phyloP scores from a whole-genome alignment of 2,113 vertebrate genomes.

The Ctenomys sociabilis region DNA sequence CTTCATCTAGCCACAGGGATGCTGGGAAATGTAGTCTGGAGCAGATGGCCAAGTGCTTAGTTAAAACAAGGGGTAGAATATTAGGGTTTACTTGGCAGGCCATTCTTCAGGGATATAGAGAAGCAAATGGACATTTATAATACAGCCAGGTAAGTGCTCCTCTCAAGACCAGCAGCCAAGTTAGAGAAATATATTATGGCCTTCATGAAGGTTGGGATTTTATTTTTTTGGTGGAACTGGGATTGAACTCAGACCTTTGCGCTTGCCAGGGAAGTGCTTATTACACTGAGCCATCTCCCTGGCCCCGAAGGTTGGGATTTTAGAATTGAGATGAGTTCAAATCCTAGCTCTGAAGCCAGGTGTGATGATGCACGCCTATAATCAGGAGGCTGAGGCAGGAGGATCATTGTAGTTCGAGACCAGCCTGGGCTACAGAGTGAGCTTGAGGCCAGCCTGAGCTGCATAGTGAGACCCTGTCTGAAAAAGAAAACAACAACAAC shows the following conservation, averaged over 20 bases:
- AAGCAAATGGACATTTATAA: background rate
- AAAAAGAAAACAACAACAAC: no score
- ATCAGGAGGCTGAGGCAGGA: no score
- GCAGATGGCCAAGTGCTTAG: background rate
- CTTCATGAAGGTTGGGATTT: background rate
- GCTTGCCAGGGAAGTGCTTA: no score
- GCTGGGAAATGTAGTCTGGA: conserved; percentile 66
- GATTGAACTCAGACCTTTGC: no score
- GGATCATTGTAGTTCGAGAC: no score
- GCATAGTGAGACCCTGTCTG: no score
- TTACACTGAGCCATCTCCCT: no score
- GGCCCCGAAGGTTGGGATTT: background rate
- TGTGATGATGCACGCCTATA: no score
- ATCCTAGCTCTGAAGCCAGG: background rate
- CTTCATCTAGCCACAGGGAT: background rate
- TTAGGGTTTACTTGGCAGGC: background rate
- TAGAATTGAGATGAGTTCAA: conserved; percentile 41
- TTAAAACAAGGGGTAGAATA: background rate
- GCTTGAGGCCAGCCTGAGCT: no score
- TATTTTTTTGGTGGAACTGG: no score
- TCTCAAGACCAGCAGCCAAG: background rate
- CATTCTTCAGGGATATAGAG: background rate
- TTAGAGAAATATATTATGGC: background rate
- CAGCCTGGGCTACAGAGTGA: no score
- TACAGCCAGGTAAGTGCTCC: background rate